These are phyloP conservation scores for Listrodromus nycthemerus DNA, from an alignment of 2,888 invertebrate genomes.

Conservation along the genomic window DNA sequence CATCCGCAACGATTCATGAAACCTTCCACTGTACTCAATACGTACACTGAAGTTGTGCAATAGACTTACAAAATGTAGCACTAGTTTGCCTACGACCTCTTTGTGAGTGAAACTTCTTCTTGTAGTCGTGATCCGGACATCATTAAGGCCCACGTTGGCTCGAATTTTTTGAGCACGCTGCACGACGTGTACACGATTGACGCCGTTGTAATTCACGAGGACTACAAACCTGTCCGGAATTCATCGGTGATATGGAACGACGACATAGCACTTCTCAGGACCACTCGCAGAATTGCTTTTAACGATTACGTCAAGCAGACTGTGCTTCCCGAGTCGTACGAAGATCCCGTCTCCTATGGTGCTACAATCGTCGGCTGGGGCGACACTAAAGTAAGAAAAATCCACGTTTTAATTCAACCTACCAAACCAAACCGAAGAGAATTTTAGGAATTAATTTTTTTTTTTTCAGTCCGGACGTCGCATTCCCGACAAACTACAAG, in stretches of 20 bases:
- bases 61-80: too few relatives aligned
- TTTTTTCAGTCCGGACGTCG: not conserved
- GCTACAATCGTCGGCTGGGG: not conserved
- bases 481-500: not conserved
- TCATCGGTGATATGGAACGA: not conserved
- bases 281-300: not conserved
- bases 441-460: too few relatives aligned
- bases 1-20: too few relatives aligned
- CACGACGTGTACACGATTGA: not conserved
- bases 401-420: too few relatives aligned
- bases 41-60: too few relatives aligned
- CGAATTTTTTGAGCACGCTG: not conserved
- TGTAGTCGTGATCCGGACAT: not conserved
- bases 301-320: not conserved
- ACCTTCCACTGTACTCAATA: too few relatives aligned
- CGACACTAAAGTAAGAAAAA: not conserved
- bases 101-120: not conserved
- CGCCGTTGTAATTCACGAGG: not conserved
- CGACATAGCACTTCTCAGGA: not conserved
- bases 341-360: not conserved
- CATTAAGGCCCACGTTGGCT: not conserved
- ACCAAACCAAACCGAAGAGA: too few relatives aligned
- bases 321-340: not conserved
- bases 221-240: not conserved
- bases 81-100: too few relatives aligned